Conservation (phyloP, 35 echinoderm and acorn worm species). For the Lytechinus pictus region DNA sequence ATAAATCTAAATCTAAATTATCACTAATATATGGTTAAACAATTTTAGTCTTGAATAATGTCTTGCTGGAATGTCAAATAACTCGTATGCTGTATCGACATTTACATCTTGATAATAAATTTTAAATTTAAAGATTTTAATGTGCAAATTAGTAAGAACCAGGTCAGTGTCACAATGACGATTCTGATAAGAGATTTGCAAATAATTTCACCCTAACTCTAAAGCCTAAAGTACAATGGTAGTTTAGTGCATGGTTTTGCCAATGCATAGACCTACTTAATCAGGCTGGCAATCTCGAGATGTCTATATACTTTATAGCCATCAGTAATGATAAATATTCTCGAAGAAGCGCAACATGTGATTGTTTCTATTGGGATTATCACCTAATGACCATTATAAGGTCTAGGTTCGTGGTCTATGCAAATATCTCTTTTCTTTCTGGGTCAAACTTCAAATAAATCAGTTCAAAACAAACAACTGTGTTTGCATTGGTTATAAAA, state of each 20-base stretch:
- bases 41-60: no score
- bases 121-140: no score
- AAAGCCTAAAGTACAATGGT: not conserved
- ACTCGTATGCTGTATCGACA: no score
- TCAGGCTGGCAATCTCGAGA: not conserved
- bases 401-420: not conserved
- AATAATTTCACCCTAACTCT: not conserved
- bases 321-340: not conserved
- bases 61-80: no score
- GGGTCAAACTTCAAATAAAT: not conserved
- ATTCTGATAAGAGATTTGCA: not conserved
- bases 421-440: not conserved
- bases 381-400: not conserved
- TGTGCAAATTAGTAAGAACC: no score
- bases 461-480: not conserved
- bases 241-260: no score
- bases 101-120: no score
- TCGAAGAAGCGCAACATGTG: not conserved
- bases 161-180: no score
- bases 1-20: no score
- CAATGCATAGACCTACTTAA: no score
- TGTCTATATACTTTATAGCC: not conserved
- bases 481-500: not conserved
- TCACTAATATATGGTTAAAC: no score
- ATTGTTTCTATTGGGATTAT: not conserved